Percentiles rank a stretch among this genome's conserved stretches.
Conservation (phyloP, 2,797 vertebrate species). For the Rhadinocentrus ornatus region DNA sequence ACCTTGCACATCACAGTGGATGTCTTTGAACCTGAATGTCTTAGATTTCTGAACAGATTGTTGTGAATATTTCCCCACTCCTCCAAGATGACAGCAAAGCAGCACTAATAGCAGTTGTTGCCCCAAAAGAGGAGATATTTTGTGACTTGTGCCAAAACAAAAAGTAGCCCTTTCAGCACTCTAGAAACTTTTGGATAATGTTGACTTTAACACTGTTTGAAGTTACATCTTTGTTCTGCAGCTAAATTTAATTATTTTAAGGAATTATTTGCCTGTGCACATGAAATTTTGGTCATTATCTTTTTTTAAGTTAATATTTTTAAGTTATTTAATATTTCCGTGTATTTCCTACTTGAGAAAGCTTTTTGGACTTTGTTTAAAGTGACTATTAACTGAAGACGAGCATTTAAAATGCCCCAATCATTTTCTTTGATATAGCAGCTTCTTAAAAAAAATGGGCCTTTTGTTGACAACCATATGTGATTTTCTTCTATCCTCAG, state of each 20-base stretch:
- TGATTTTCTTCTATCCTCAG: conserved; percentile 7
- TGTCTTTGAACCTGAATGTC: conserved; percentile 2
- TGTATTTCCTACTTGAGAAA: neutral
- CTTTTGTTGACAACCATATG: conserved; percentile 41
- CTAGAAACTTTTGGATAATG: neutral
- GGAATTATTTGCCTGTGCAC: neutral
- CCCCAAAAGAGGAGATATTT: neutral
- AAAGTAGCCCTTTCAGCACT: neutral
- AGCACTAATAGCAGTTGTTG: conserved; percentile 1
- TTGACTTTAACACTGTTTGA: neutral
- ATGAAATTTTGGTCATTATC: neutral
- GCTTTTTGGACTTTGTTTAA: neutral
- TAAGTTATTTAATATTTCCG: neutral
- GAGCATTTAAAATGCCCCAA: neutral
- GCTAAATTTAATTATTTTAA: neutral
- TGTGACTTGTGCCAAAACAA: neutral
- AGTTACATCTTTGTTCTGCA: neutral
- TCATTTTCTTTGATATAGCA: neutral
- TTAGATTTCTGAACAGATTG: conserved; percentile 1
- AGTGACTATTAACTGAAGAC: neutral
- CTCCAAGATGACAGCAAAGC: conserved; percentile 3
- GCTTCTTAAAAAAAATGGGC: conserved; percentile 1
- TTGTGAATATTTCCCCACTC: conserved; percentile 5
- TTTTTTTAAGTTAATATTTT: neutral
- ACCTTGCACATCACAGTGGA: neutral